Evolutionary conservation across 2,888 invertebrate species (phyloP).

Genomic region (Callyntrura sp.): DNA sequence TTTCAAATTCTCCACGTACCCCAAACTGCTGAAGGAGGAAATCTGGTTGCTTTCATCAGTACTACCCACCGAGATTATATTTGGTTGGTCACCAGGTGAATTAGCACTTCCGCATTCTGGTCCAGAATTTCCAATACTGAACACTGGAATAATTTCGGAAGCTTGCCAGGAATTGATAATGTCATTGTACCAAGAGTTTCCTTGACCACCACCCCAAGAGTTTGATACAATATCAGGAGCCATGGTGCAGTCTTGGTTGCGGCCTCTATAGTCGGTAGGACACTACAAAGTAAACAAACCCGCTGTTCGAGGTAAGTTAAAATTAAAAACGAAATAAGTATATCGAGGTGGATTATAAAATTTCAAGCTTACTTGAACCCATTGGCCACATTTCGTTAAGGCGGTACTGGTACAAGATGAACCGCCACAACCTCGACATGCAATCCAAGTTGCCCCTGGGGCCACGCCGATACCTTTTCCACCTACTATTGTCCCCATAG

Average conservation of each 20-base stretch:
- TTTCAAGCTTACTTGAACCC: neutral
- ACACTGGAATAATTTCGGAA: constrained; percentile 56
- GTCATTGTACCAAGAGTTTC: constrained; percentile 27
- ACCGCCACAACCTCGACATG: constrained; percentile 38
- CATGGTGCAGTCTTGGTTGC: no score
- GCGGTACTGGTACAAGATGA: neutral
- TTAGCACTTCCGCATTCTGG: neutral
- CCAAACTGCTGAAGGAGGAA: constrained; percentile 52
- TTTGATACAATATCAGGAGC: constrained; percentile 51
- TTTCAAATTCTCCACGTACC: constrained; percentile 18
- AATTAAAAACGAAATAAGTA: no score
- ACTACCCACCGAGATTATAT: constrained; percentile 57
- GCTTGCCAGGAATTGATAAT: constrained; percentile 53
- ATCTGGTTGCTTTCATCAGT: constrained; percentile 10
- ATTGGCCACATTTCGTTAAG: constrained; percentile 42
- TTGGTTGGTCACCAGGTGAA: constrained; percentile 4
- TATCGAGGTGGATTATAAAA: no score
- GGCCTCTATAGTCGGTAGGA: no score
- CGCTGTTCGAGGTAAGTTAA: no score
- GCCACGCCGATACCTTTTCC: constrained; percentile 46
- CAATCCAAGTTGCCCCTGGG: constrained; percentile 53
- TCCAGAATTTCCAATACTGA: constrained; percentile 52
- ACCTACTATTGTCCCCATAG: constrained; percentile 57
- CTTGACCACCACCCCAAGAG: constrained; percentile 45
- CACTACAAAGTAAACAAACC: no score